phyloP scores from a whole-genome alignment of 1,140 invertebrate species.

The Plodia interpunctella region DNA sequence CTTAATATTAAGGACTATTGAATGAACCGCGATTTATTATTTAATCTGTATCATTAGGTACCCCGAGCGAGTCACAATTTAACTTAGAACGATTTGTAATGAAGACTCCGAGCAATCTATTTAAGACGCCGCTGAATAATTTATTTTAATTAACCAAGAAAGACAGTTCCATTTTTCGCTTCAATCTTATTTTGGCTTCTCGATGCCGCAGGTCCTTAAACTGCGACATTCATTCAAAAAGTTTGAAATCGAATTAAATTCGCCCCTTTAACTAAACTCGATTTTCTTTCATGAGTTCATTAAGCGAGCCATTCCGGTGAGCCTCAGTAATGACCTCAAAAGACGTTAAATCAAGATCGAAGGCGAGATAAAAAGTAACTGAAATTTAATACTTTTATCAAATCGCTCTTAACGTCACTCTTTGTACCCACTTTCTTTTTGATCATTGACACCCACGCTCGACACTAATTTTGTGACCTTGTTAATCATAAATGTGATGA shows the following conservation, averaged over 20 bases:
- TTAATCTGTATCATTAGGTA: conserved; percentile 28
- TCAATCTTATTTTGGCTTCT: conserved; percentile 55
- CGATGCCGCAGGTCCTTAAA: conserved; percentile 48
- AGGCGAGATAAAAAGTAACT: conserved; percentile 66
- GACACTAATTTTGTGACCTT: conserved; percentile 8
- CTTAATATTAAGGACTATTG: neutral
- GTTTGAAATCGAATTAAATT: conserved; percentile 74
- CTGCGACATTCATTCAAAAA: conserved; percentile 68
- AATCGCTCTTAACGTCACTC: conserved; percentile 43
- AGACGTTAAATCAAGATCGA: conserved; percentile 72
- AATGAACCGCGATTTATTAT: conserved; percentile 13
- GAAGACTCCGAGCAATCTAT: conserved; percentile 37
- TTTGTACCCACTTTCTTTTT: conserved; percentile 29
- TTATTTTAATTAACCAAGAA: conserved; percentile 69
- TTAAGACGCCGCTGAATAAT: conserved; percentile 55
- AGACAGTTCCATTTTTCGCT: conserved; percentile 58
- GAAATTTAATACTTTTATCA: conserved; percentile 68
- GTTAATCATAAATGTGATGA: too few species aligned
- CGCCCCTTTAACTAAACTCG: conserved; percentile 73
- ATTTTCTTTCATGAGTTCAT: conserved; percentile 74
- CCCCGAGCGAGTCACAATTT: conserved; percentile 35
- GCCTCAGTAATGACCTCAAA: conserved; percentile 72
- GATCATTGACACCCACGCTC: conserved; percentile 14
- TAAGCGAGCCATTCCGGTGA: conserved; percentile 67
- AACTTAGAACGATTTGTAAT: conserved; percentile 38